Evolutionary conservation across 2,113 vertebrate species (phyloP).

Genomic region (Dicentrarchus labrax): DNA sequence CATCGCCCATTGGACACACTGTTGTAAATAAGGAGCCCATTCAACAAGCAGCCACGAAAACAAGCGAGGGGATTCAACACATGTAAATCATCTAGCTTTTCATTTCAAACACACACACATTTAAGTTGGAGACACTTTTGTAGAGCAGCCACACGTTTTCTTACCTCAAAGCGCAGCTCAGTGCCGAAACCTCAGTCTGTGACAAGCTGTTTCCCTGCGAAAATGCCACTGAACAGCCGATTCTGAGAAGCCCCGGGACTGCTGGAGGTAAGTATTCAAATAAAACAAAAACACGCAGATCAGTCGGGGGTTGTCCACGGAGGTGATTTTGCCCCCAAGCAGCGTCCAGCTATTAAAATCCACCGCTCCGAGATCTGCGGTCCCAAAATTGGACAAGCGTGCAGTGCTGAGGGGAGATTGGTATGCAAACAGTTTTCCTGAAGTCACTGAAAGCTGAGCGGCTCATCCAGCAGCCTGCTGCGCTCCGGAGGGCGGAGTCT

Average conservation of each 20-base stretch:
- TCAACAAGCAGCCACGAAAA: neutral
- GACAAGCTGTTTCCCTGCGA: conserved; percentile 31
- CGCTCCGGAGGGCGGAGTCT: conserved; percentile 75
- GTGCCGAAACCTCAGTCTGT: conserved; percentile 45
- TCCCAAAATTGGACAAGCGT: conserved; percentile 57
- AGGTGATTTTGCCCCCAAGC: conserved; percentile 28
- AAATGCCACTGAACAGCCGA: conserved; percentile 40
- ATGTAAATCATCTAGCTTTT: too few relatives aligned
- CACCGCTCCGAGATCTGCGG: conserved; percentile 61
- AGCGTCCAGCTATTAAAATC: conserved; percentile 69
- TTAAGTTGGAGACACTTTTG: conserved; percentile 46
- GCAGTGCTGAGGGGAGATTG: conserved; percentile 58
- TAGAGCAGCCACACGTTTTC: conserved; percentile 37
- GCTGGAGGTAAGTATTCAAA: conserved; percentile 7
- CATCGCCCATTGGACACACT: neutral
- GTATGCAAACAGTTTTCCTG: conserved; percentile 72
- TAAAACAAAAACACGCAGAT: neutral
- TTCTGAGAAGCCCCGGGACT: conserved; percentile 5
- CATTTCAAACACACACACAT: neutral
- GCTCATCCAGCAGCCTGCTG: conserved; percentile 58
- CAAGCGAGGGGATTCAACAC: neutral
- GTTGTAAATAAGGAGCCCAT: conserved; percentile 29
- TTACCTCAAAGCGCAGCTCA: conserved; percentile 75
- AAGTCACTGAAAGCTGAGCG: conserved; percentile 61
- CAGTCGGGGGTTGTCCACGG: conserved; percentile 46